A percentile compares a stretch with the other conserved stretches of the same genome.
These are phyloP conservation scores for Hydra vulgaris DNA, from an alignment of 30 jellyfish, hydroid and myxozoan genomes.

Conservation along the genomic window DNA sequence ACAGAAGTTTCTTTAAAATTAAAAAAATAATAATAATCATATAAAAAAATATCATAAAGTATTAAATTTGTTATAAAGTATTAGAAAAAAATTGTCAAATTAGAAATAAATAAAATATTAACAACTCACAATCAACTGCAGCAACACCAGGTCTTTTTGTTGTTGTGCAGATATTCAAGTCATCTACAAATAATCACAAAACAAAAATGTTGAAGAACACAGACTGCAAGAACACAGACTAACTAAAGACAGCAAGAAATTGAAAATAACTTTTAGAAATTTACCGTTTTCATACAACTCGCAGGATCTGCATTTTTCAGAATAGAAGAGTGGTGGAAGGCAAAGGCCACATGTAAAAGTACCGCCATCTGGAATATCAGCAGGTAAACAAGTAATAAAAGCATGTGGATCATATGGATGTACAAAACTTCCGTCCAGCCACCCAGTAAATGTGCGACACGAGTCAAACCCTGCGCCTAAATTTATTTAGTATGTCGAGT, in stretches of 20 bases:
- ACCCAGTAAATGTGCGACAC: background rate
- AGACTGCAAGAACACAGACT: background rate
- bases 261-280: background rate
- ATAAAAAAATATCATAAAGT: background rate
- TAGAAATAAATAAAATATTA: too few species aligned
- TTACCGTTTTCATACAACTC: background rate
- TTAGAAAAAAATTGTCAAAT: background rate
- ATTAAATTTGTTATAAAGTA: background rate
- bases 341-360: slow-evolving; percentile 1
- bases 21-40: background rate
- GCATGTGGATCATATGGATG: background rate
- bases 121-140: background rate
- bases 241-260: too few species aligned
- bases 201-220: background rate
- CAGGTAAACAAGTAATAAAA: background rate
- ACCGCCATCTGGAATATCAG: slow-evolving; percentile 1
- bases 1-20: slow-evolving; percentile 4
- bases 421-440: background rate
- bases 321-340: slow-evolving; percentile 1
- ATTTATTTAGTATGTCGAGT: too few species aligned
- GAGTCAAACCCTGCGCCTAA: background rate
- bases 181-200: background rate
- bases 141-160: slow-evolving; percentile 4
- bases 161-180: slow-evolving; percentile 6
- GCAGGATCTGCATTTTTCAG: slow-evolving; percentile 7